Evolutionary conservation across 1,140 invertebrate species (phyloP), one percentile per base, ranked within the genome.

Genomic region (Sitodiplosis mosellana): DNA sequence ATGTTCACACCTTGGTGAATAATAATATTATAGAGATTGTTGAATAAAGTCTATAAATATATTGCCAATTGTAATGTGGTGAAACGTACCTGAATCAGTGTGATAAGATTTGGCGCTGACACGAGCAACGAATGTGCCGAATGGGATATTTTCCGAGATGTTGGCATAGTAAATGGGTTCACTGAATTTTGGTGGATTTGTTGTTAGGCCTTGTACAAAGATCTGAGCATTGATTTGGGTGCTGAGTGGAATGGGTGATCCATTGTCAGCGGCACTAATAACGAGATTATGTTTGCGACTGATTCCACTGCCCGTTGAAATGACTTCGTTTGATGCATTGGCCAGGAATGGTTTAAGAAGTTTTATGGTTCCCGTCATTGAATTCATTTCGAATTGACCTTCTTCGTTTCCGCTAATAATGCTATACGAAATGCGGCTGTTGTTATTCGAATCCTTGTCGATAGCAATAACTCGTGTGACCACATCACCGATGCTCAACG

Each of bases 361-460:
- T 18, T 76, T 82, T 17, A 92, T 64, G 46, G 80, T 68, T 22
- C 88, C 87, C 1, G 77, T 79, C 33, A 83, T 77, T 44, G 80
- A 75, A 52, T 86, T 81, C 18, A 95, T 71, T 8, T 75, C 71
- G 64, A 95, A 94, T 51, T 74, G 73, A 1, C 76, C 77, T 21
- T 81, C 76, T 41, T 86, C 80, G 60, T 95, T 93, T 34, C 87
- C 89, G 37, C 74, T 73, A 5, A 77, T 75, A 53, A 92, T 82
- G 18, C 77, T 73, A 57, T 94, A 96, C 0, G 78, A 82, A 8
- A 96, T 77, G 50, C 78, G 74, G 15, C 88, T 89, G 64, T 93
- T 92, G 40, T 88, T 81, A 22, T 79, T 81, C 0, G 77, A 74
- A 64, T 96, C 92, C 17, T 69, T 71, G 63, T 97, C 93, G 1